These are phyloP conservation scores for Perdita meconis DNA, from an alignment of 2,888 invertebrate species.

Conservation along the genomic window DNA sequence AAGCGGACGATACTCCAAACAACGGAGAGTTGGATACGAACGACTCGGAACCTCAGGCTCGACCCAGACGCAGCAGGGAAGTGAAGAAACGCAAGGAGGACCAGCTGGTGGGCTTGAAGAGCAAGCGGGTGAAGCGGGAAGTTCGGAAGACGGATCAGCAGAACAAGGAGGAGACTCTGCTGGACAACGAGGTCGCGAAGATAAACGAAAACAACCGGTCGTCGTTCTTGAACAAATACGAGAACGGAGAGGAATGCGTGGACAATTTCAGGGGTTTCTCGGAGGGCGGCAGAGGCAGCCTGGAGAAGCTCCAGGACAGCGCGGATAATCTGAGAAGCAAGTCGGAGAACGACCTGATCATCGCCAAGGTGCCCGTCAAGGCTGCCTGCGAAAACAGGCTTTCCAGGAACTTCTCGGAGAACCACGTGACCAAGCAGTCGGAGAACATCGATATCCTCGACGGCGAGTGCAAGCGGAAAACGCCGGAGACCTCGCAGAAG, in stretches of 20 bases:
- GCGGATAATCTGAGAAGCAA: constrained; percentile 77
- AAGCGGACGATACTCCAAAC: constrained; percentile 82
- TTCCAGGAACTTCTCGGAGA: constrained; percentile 62
- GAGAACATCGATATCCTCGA: constrained; percentile 62
- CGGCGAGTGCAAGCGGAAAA: constrained; percentile 68
- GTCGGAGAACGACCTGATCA: constrained; percentile 79
- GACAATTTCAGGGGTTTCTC: constrained; percentile 78
- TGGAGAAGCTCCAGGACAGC: constrained; percentile 55
- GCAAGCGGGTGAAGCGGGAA: constrained; percentile 72
- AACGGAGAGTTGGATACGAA: constrained; percentile 76
- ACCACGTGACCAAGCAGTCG: constrained; percentile 61
- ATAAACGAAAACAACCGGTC: constrained; percentile 81
- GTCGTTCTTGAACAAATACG: constrained; percentile 71
- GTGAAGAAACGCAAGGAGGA: constrained; percentile 78
- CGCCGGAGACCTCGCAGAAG: constrained; percentile 71
- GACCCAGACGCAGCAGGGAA: constrained; percentile 79
- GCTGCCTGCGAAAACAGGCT: constrained; percentile 57
- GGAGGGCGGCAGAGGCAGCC: constrained; percentile 68
- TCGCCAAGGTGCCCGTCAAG: constrained; percentile 40
- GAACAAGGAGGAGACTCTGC: constrained; percentile 80
- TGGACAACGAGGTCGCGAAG: constrained; percentile 82
- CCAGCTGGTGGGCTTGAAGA: constrained; percentile 57
- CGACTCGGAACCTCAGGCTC: constrained; percentile 70
- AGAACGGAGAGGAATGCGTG: constrained; percentile 62
- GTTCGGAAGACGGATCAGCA: constrained; percentile 75